Conservation (phyloP, 2,113 vertebrate species). For the Seriola rivoliana region DNA sequence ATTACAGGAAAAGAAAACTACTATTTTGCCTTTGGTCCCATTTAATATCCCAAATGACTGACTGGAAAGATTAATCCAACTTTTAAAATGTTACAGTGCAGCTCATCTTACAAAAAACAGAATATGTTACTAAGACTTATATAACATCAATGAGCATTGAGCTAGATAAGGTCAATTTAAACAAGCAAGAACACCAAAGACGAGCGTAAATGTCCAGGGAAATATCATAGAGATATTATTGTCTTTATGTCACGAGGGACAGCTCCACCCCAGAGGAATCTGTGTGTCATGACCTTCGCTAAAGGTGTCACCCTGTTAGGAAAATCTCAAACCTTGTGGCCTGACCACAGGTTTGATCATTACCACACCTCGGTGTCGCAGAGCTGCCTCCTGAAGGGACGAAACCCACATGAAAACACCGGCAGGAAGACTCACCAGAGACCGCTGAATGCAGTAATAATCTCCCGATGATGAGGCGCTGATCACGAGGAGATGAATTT, state of each 20-base stretch:
- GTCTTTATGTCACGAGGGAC: not conserved
- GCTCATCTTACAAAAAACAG: not conserved
- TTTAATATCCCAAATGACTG: not conserved
- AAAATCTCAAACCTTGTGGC: not conserved
- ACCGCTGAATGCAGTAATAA: not conserved
- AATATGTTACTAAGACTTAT: not conserved
- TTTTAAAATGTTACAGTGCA: not conserved
- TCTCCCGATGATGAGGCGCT: not conserved
- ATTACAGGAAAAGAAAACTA: not conserved
- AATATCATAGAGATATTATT: not conserved
- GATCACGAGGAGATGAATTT: not conserved
- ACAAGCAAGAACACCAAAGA: not conserved
- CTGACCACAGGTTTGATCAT: not conserved
- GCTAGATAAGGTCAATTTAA: not conserved
- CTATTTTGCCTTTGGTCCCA: not conserved
- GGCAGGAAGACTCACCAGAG: slow-evolving; percentile 63
- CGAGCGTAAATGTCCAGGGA: not conserved
- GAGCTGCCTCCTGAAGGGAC: slow-evolving; percentile 10
- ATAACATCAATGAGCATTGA: no score
- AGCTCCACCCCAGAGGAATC: not conserved
- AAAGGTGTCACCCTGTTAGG: slow-evolving; percentile 1
- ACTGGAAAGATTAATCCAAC: not conserved
- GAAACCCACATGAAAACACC: slow-evolving; percentile 21
- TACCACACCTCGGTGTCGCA: slow-evolving; percentile 18
- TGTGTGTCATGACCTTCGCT: not conserved